A percentile compares a stretch with the other conserved stretches of the same genome.
Conservation (phyloP, 1,140 invertebrate genomes). For the Patella vulgata region DNA sequence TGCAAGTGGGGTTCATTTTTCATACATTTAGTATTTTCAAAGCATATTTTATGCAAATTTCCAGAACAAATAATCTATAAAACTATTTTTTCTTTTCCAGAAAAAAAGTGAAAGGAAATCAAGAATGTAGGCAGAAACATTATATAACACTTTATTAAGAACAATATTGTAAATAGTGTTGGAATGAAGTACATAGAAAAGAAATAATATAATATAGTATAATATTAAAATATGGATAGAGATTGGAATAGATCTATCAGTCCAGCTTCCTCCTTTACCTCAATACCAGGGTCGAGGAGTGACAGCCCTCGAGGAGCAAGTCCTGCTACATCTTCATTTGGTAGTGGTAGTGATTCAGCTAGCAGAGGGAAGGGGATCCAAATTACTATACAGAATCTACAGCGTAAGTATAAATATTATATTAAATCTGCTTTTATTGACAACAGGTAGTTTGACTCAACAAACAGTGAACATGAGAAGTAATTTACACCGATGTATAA, state of each 20-base stretch:
- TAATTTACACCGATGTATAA: background rate
- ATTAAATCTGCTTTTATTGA: background rate
- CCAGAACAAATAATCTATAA: too few relatives aligned
- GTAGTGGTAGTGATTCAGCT: background rate
- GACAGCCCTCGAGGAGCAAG: slow-evolving; percentile 3
- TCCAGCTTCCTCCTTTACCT: slow-evolving; percentile 6
- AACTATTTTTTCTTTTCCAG: too few relatives aligned
- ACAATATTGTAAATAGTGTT: too few relatives aligned
- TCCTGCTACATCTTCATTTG: background rate
- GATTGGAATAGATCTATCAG: slow-evolving; percentile 1
- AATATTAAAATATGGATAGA: too few relatives aligned
- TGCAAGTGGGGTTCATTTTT: too few relatives aligned
- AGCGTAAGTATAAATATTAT: slow-evolving; percentile 6
- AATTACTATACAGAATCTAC: slow-evolving; percentile 11
- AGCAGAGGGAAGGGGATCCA: slow-evolving; percentile 9
- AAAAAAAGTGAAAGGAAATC: too few relatives aligned
- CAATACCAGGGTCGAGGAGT: slow-evolving; percentile 3
- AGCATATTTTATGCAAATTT: too few relatives aligned
- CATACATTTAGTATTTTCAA: too few relatives aligned
- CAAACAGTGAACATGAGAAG: background rate
- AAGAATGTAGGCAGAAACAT: too few relatives aligned
- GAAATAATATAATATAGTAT: too few relatives aligned
- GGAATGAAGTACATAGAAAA: too few relatives aligned
- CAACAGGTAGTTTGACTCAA: background rate
- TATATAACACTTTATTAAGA: too few relatives aligned